Evolutionary conservation across 2,888 invertebrate genomes (phyloP), one percentile per base, ranked within the genome.

Genomic region (Melangyna quadrimaculata): DNA sequence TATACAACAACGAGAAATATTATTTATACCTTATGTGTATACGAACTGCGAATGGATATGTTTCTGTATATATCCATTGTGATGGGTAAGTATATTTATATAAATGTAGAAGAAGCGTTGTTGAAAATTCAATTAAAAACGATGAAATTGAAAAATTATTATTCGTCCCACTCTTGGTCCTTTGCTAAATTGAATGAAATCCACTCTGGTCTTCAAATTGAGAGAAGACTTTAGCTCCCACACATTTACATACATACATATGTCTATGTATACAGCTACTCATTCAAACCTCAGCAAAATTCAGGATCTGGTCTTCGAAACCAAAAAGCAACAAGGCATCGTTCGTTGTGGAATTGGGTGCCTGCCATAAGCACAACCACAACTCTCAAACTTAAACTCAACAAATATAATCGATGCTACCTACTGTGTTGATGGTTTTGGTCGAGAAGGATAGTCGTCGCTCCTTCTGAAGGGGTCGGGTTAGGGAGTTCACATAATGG

Each of bases 111-210:
- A 45, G 40, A 53, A 78, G 75, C 75, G 79, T 51, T 79, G 74
- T 84, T 80, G 72, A 77, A 72, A 80, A 80, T 84, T 80, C 84
- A 84, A 84, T 84, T 84, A 84, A 80, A 83, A 84, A 72, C 71
- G 69, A 79, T 84, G 75, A 84, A 80, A 84, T 72, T 77, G 75
- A 80, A 84, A 84, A 84, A 79, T 75, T 53, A 79, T 75, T 53
- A 77, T 77, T 79, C 75, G 61, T 45, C 35, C 71, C 71, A 70
- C 61, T 59, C 51, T 37, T 40, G 37, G 57, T n/a, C 12, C 61
- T 55, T 67, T 32, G 29, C 69, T 17, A 80, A 82, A 80, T 84
- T 84, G 80, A 84, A 80, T 80, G 67, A 72, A 84, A 84, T 74
- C 74, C 83, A 74, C 57, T 83, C 67, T 19, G 70, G 65, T 77